Evolutionary conservation across 1,140 invertebrate species (phyloP), one percentile per base, ranked within the genome.

Genomic region (Hyphantria cunea): DNA sequence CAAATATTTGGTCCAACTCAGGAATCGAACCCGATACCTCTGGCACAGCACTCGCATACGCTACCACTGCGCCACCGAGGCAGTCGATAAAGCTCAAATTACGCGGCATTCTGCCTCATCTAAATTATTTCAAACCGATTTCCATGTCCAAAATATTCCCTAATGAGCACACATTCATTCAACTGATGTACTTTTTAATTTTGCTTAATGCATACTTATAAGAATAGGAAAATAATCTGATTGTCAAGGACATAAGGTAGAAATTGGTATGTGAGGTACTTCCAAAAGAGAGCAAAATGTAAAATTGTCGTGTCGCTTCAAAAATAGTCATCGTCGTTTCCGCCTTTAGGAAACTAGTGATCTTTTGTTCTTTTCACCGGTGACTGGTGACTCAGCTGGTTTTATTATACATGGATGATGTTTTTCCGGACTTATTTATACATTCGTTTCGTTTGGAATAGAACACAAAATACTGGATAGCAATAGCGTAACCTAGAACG

Each of bases 301-400:
- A 75, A 79, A 72, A 69, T 70, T 71, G 61, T 64, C 52, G 47
- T 74, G 71, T 78, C 72, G 50, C 68, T 59, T 72, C 84, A 86
- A 86, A 86, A 86, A 86, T 86, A 86, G 84, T 74, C 76, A 54
- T 52, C 68, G 79, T 74, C 80, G 74, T 82, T 89, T 89, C 86
- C 86, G 86, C 77, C 84, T 86, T 81, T 64, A 70, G 80, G 72
- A 81, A 79, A 80, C 73, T 74, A 68, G 37, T 70, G 70, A 70
- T 79, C 78, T 86, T 85, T 86, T 83, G 78, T 89, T 82, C 68
- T 76, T 72, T 66, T 66, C 55, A 14, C 13, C 55, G 48, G 49
- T 54, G 60, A 44, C 50, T 55, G 42, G 42, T 74, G 66, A 67
- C 50, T 72, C 66, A 68, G 65, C 60, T 66, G 61, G 51, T 66